These are phyloP conservation scores for Ethmia dodecea DNA, from an alignment of 2,888 invertebrate species.

Conservation along the genomic window DNA sequence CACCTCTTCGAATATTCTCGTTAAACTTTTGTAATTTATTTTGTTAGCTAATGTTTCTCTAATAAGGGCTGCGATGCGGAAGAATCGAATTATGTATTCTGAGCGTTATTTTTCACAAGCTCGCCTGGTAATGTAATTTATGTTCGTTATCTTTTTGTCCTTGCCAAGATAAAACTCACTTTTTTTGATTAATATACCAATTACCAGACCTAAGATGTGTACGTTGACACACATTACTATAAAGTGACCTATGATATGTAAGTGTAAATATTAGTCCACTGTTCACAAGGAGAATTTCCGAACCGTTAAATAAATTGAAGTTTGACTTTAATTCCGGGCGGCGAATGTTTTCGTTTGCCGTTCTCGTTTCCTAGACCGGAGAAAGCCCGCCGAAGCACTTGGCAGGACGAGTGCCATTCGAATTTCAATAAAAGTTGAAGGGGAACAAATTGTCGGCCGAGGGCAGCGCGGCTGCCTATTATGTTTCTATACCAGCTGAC, in stretches of 20 bases:
- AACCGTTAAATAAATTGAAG: constrained; percentile 5
- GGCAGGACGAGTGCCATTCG: constrained; percentile 39
- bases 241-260: too few species aligned
- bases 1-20: constrained; percentile 12
- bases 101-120: too few species aligned
- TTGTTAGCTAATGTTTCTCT: constrained; percentile 28
- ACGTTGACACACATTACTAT: too few species aligned
- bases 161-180: too few species aligned
- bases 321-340: constrained; percentile 11
- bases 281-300: too few species aligned
- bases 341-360: constrained; percentile 17
- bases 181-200: too few species aligned
- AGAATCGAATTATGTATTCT: constrained; percentile 4
- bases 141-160: too few species aligned
- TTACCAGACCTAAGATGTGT: too few species aligned
- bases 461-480: constrained; percentile 33
- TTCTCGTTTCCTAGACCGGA: constrained; percentile 25
- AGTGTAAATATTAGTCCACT: too few species aligned
- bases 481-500: constrained; percentile 44
- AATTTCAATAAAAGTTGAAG: constrained; percentile 66
- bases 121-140: too few species aligned
- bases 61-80: constrained; percentile 23
- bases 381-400: constrained; percentile 12
- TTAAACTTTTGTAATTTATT: constrained; percentile 31
- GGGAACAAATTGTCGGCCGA: constrained; percentile 50